These are phyloP conservation scores for Edolisoma coerulescens DNA, from an alignment of 2,113 vertebrate species.

Conservation along the genomic window DNA sequence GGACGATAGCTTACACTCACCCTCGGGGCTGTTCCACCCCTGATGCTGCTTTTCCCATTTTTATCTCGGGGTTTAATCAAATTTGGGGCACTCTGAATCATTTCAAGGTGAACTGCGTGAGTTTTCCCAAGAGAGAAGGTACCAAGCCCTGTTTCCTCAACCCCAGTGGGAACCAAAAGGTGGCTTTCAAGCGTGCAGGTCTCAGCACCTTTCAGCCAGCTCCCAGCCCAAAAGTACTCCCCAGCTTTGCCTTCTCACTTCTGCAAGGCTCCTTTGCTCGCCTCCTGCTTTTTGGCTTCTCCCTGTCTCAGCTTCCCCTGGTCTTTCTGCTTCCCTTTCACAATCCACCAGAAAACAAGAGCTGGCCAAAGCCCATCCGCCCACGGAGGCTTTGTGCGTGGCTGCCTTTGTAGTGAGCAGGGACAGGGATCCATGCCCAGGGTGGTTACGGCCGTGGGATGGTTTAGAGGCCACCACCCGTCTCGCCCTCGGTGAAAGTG, in stretches of 20 bases:
- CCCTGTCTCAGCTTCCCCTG: not conserved
- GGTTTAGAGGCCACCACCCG: not conserved
- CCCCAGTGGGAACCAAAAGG: not conserved
- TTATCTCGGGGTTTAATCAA: not conserved
- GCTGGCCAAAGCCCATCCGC: not conserved
- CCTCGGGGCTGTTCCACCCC: not conserved
- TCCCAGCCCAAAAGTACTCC: not conserved
- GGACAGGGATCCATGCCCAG: not conserved
- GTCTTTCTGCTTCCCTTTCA: constrained; percentile 13
- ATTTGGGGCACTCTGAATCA: not conserved
- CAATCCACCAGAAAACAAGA: constrained; percentile 1
- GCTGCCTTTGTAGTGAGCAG: constrained; percentile 30
- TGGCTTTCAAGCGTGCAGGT: rapidly evolving
- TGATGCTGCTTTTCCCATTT: not conserved
- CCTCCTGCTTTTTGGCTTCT: not conserved
- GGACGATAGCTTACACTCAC: not conserved
- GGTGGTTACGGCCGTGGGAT: not conserved
- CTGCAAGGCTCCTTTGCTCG: not conserved
- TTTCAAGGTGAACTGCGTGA: not conserved
- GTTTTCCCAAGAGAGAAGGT: not conserved
- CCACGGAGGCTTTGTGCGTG: not conserved
- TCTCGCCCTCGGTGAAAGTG: not conserved
- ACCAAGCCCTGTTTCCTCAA: not conserved
- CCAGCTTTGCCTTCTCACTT: not conserved
- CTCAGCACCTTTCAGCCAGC: not conserved